phyloP scores from a whole-genome alignment of 2,797 vertebrate genomes.

The Prionace glauca region DNA sequence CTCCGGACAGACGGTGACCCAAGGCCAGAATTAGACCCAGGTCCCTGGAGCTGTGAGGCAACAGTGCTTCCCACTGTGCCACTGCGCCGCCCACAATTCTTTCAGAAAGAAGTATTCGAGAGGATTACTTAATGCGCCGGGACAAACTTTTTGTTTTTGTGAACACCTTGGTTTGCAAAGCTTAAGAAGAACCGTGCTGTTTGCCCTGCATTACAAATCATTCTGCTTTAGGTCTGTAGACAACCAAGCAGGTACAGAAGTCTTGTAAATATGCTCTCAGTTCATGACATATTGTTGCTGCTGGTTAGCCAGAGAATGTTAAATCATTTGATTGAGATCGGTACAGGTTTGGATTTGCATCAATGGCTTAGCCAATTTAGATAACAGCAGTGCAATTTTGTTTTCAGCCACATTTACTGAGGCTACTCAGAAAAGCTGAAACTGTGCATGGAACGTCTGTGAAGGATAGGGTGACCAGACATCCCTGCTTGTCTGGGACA shows the following conservation, averaged over 20 bases:
- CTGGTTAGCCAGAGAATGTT: background rate
- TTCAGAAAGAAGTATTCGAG: background rate
- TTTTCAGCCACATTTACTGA: background rate
- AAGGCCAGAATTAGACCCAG: no score
- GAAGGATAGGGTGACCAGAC: no score
- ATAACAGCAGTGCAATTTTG: background rate
- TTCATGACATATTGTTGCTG: background rate
- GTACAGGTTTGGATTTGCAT: background rate
- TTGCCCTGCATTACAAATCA: background rate
- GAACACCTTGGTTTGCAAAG: background rate
- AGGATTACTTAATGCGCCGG: background rate
- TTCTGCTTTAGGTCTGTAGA: background rate
- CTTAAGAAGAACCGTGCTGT: background rate
- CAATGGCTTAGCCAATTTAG: background rate
- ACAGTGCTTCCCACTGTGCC: no score
- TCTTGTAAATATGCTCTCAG: constrained; percentile 4
- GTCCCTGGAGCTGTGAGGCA: no score
- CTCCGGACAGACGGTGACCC: no score
- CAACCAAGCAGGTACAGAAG: background rate
- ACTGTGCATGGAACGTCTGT: background rate
- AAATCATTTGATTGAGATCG: constrained; percentile 5
- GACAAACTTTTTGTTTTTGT: background rate
- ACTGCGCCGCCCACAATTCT: background rate
- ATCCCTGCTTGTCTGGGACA: no score
- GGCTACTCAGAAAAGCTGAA: background rate